phyloP scores from a whole-genome alignment of 2,888 invertebrate genomes.

The Sphaeridia pumilis region DNA sequence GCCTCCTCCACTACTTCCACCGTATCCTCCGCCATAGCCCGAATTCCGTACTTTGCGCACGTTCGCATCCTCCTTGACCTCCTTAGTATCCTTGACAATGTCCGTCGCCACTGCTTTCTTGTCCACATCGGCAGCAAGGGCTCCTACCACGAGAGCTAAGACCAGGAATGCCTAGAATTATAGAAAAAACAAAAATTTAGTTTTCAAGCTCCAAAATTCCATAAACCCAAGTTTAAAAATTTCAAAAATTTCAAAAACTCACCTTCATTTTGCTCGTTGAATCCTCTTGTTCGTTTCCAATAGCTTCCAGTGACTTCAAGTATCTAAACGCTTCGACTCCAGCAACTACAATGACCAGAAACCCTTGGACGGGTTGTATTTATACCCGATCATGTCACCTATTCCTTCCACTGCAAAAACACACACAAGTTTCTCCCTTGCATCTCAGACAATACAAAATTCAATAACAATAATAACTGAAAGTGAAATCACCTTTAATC shows the following conservation, averaged over 20 bases:
- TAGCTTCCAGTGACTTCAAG: neutral
- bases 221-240: no score
- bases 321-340: neutral
- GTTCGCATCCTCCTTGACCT: neutral
- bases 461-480: no score
- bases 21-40: neutral
- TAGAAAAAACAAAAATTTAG: neutral
- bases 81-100: neutral
- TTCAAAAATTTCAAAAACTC: neutral
- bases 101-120: neutral
- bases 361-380: no score
- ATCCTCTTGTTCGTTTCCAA: neutral
- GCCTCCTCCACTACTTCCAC: neutral
- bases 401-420: no score
- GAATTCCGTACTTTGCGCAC: neutral
- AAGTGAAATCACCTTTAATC: no score
- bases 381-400: no score
- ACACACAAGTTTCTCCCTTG: no score
- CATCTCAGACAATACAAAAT: no score
- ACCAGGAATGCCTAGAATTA: neutral
- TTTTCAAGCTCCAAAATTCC: neutral
- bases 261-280: slow-evolving; percentile 2
- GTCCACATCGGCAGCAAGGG: neutral
- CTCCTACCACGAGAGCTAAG: neutral
- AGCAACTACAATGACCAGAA: no score